These are phyloP conservation scores for Liparis tanakae DNA, from an alignment of 2,797 vertebrate species.

Conservation along the genomic window DNA sequence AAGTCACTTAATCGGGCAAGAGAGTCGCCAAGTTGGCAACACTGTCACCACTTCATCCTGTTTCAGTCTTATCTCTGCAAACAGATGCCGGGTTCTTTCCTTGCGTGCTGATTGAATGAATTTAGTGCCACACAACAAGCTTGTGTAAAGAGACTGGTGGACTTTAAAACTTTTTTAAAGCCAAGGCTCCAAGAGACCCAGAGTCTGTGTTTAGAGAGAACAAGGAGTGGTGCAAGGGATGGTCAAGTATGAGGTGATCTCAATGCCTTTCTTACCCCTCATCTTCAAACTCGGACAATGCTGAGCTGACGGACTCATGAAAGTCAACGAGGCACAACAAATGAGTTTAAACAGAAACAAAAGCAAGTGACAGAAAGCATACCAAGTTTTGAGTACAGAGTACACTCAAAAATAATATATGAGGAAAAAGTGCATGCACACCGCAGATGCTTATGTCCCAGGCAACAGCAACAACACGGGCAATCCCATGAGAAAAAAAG, in stretches of 20 bases:
- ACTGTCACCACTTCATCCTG: slow-evolving; percentile 35
- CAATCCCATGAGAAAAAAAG: slow-evolving; percentile 83
- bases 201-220: slow-evolving; percentile 78
- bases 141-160: slow-evolving; percentile 37
- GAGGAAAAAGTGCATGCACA: slow-evolving; percentile 22
- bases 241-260: slow-evolving; percentile 82
- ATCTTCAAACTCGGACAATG: slow-evolving; percentile 70
- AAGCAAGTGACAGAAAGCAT: slow-evolving; percentile 19
- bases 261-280: slow-evolving; percentile 79
- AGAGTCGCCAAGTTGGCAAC: background rate
- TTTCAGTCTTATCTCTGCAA: slow-evolving; percentile 39
- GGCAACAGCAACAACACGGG: slow-evolving; percentile 81
- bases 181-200: slow-evolving; percentile 61
- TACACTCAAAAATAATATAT: slow-evolving; percentile 9
- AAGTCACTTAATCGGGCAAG: slow-evolving; percentile 1
- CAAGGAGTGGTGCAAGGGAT: slow-evolving; percentile 42
- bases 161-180: slow-evolving; percentile 58
- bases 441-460: slow-evolving; percentile 81
- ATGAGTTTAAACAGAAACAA: slow-evolving; percentile 39
- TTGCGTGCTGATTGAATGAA: slow-evolving; percentile 51
- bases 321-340: slow-evolving; percentile 27
- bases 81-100: slow-evolving; percentile 37
- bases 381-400: slow-evolving; percentile 4
- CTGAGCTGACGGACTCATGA: slow-evolving; percentile 50
- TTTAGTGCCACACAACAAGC: slow-evolving; percentile 60